Conservation (phyloP, 2,797 vertebrate species). For the Varecia variegata region DNA sequence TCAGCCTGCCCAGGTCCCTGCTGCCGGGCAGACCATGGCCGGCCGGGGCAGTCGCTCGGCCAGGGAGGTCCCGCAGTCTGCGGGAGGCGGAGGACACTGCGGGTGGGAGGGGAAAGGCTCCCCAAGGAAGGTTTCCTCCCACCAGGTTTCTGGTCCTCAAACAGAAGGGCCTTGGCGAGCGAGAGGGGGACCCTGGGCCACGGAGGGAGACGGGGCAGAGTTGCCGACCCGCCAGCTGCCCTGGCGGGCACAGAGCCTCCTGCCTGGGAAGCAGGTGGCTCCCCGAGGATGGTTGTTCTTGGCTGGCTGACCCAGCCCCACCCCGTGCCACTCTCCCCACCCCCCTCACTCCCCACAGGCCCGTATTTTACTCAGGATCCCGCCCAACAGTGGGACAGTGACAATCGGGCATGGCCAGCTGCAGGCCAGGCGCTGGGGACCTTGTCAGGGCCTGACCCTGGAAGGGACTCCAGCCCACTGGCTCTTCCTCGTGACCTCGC, state of each 20-base stretch:
- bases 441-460: background rate
- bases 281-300: background rate
- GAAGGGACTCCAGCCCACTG: background rate
- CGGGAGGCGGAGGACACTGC: rapidly evolving
- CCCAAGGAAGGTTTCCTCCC: background rate
- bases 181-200: background rate
- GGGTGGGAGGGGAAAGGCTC: too few relatives aligned
- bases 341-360: background rate
- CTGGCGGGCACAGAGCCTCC: background rate
- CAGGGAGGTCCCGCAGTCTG: background rate
- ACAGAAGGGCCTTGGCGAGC: background rate
- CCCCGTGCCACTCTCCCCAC: background rate
- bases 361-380: background rate
- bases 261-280: background rate
- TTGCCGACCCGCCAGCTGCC: background rate
- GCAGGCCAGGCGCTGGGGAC: background rate
- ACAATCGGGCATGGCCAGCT: background rate
- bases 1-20: background rate
- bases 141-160: background rate
- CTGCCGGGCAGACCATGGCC: background rate
- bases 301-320: background rate
- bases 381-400: background rate
- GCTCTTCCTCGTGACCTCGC: background rate
- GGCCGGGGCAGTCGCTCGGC: background rate
- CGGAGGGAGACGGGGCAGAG: background rate